Evolutionary conservation across 2,113 vertebrate species (phyloP).

Genomic region (Pangasianodon gigas): DNA sequence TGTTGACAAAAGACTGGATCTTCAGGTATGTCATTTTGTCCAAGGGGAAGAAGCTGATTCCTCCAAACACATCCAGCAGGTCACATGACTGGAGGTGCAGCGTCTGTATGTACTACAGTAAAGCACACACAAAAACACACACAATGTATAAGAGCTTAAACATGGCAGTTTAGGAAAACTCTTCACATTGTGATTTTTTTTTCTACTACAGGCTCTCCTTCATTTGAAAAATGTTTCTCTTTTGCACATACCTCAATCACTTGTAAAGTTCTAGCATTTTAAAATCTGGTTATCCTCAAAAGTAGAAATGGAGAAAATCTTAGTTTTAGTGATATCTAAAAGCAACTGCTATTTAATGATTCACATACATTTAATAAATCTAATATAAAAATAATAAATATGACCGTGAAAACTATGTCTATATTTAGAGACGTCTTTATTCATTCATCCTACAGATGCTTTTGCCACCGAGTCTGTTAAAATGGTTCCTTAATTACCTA

Average conservation of each 20-base stretch:
- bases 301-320: not conserved
- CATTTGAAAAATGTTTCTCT: not conserved
- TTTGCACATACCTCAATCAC: not conserved
- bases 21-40: conserved; percentile 99
- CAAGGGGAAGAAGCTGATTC: conserved; percentile 98
- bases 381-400: too few species aligned
- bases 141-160: not conserved
- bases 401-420: too few species aligned
- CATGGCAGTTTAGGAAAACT: not conserved
- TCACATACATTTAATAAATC: too few species aligned
- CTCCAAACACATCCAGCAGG: conserved; percentile 93
- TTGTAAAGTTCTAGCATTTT: not conserved
- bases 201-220: not conserved
- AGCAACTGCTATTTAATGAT: not conserved
- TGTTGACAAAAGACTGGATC: conserved; percentile 98
- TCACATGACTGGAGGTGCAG: conserved; percentile 95
- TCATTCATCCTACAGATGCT: too few species aligned
- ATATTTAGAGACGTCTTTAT: too few species aligned
- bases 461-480: too few species aligned
- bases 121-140: conserved; percentile 24
- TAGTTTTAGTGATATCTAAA: not conserved
- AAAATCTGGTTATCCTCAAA: not conserved
- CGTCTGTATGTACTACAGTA: conserved; percentile 90
- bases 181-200: too few species aligned
- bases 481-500: too few species aligned